phyloP scores from a whole-genome alignment of 2,797 vertebrate genomes.

The Danio jaintianensis region DNA sequence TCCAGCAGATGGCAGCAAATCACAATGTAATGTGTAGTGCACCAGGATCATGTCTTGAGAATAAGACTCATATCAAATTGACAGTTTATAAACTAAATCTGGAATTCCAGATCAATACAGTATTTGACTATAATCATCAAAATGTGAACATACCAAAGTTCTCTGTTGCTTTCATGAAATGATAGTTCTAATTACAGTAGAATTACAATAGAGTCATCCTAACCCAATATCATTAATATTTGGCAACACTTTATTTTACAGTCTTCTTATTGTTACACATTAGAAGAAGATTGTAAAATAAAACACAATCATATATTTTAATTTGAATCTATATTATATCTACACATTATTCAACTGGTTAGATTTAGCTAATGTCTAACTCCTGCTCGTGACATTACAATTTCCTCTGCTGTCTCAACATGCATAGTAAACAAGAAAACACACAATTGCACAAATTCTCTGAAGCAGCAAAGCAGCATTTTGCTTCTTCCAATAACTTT shows the following conservation, averaged over 20 bases:
- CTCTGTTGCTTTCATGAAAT: background rate
- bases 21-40: background rate
- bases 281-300: no score
- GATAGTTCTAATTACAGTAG: background rate
- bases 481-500: background rate
- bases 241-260: no score
- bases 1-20: slow-evolving; percentile 47
- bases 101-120: background rate
- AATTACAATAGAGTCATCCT: background rate
- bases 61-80: background rate
- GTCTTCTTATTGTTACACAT: no score
- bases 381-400: background rate
- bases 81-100: background rate
- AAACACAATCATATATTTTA: no score
- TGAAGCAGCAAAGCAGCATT: background rate
- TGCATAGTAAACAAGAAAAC: background rate
- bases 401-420: background rate
- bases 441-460: background rate
- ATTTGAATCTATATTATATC: no score
- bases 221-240: background rate
- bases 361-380: background rate
- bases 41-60: background rate
- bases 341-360: no score
- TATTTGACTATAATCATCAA: background rate
- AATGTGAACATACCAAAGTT: background rate